phyloP scores from a whole-genome alignment of 2,113 vertebrate genomes.

The Nycticryphes semicollaris region DNA sequence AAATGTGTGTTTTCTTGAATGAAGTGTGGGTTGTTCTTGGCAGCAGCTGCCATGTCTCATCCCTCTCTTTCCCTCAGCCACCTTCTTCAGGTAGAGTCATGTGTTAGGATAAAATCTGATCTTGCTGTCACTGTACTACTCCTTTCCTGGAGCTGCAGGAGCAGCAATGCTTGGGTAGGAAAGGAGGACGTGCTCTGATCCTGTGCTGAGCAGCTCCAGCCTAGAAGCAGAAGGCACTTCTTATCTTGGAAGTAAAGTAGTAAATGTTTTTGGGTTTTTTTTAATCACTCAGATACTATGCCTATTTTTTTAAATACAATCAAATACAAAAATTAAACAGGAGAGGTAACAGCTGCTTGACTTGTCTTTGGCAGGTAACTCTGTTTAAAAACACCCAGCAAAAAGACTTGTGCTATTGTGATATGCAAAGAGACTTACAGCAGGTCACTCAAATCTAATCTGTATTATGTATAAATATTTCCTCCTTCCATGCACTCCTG shows the following conservation, averaged over 20 bases:
- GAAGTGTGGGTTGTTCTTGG: background rate
- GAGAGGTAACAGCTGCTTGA: background rate
- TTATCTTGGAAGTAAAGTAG: background rate
- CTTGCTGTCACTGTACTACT: background rate
- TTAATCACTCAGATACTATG: background rate
- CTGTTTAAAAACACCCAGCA: conserved; percentile 39
- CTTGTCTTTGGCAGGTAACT: background rate
- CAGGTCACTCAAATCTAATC: conserved; percentile 14
- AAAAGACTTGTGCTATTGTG: background rate
- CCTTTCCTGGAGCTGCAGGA: background rate
- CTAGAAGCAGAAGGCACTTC: background rate
- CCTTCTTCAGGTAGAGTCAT: background rate
- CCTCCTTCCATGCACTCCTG: background rate
- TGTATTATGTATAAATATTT: conserved; percentile 42
- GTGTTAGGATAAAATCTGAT: background rate
- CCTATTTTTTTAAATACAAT: background rate
- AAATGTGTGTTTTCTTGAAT: background rate
- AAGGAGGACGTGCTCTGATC: background rate
- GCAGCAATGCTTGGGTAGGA: background rate
- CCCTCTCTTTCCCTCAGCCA: background rate
- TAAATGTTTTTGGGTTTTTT: background rate
- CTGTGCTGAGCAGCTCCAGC: background rate
- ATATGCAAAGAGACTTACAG: background rate
- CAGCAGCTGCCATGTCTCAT: background rate
- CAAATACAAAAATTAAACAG: background rate